Evolutionary conservation across 1,140 invertebrate genomes (phyloP).

Genomic region (Lethocerus indicus): DNA sequence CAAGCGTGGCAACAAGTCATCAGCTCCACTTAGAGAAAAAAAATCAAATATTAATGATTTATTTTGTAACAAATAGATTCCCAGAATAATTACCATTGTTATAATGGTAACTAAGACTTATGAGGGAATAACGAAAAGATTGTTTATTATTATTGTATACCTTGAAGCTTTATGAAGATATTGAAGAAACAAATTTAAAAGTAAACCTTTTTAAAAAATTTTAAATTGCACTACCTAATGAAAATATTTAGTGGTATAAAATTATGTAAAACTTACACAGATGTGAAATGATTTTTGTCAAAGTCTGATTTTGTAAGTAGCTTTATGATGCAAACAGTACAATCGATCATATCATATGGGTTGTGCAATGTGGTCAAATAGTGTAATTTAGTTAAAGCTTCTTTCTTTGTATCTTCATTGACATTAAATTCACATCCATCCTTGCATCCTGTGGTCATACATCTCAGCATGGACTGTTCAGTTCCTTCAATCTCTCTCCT

Average conservation of each 20-base stretch:
- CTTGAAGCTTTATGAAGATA: background rate
- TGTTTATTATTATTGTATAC: background rate
- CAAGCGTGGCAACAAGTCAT: constrained; percentile 16
- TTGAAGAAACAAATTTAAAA: background rate
- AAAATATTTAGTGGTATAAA: background rate
- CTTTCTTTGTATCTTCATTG: constrained; percentile 1
- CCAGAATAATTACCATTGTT: background rate
- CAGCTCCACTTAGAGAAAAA: constrained; percentile 14
- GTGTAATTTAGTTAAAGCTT: constrained; percentile 13
- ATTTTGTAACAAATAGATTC: too few relatives aligned
- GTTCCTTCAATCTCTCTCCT: too few relatives aligned
- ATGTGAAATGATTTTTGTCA: constrained; percentile 10
- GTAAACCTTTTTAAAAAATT: background rate
- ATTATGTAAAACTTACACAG: constrained; percentile 10
- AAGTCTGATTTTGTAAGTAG: constrained; percentile 9
- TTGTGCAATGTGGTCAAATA: constrained; percentile 10
- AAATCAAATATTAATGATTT: background rate
- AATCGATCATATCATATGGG: constrained; percentile 16
- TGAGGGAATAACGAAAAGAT: background rate
- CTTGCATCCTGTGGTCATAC: too few relatives aligned
- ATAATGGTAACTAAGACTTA: background rate
- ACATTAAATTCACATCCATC: background rate
- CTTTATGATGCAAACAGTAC: constrained; percentile 11
- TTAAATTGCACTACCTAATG: background rate
- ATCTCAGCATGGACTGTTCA: too few relatives aligned